These are phyloP conservation scores for Patella pellucida DNA, from an alignment of 2,888 invertebrate species.

Conservation along the genomic window DNA sequence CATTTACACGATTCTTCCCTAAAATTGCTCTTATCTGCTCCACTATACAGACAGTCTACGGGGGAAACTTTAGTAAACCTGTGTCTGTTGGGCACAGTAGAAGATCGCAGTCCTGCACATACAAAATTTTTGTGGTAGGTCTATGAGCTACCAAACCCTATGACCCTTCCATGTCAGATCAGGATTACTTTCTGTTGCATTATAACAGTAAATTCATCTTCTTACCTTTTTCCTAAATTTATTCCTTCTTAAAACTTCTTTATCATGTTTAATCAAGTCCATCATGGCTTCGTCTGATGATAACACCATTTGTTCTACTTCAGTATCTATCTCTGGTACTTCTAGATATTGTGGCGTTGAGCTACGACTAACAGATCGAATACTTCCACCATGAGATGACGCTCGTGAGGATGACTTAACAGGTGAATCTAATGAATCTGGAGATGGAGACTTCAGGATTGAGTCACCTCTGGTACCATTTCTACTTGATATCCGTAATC, in stretches of 20 bases:
- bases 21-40: no score
- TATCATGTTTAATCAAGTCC: slow-evolving; percentile 62
- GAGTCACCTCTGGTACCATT: no score
- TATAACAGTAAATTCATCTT: background rate
- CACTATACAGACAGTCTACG: no score
- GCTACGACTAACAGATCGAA: background rate
- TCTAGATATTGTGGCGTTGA: slow-evolving; percentile 49
- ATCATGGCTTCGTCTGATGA: slow-evolving; percentile 63
- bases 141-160: no score
- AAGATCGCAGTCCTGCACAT: no score
- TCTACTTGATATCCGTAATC: no score
- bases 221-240: slow-evolving; percentile 34
- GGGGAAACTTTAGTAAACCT: no score
- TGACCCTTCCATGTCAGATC: no score
- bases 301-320: slow-evolving; percentile 51
- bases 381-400: slow-evolving; percentile 1
- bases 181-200: no score
- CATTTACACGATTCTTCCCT: no score
- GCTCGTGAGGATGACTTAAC: background rate
- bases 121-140: no score
- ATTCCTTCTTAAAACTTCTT: slow-evolving; percentile 50
- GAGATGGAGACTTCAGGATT: background rate
- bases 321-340: slow-evolving; percentile 55
- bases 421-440: background rate
- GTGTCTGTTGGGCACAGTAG: no score